Conservation (phyloP, 2,113 vertebrate genomes). For the Rhynchomys soricoides region DNA sequence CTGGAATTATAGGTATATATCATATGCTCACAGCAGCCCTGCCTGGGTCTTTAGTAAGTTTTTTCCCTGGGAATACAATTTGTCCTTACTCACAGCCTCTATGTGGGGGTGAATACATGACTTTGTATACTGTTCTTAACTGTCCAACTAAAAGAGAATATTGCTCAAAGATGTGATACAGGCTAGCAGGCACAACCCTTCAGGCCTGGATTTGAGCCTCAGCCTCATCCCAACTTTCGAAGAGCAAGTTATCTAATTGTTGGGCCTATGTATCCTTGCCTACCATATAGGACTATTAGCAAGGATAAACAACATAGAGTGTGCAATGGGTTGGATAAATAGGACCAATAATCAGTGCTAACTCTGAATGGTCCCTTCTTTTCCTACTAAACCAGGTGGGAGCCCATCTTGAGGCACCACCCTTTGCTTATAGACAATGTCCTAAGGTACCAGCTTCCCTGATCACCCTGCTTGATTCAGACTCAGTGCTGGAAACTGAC, state of each 20-base stretch:
- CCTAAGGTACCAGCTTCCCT: not conserved
- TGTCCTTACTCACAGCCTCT: not conserved
- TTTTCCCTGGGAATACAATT: not conserved
- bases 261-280: not conserved
- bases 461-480: not conserved
- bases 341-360: not conserved
- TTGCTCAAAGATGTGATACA: not conserved
- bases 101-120: not conserved
- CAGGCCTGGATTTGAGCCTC: not conserved
- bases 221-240: too few relatives aligned
- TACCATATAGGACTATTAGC: not conserved
- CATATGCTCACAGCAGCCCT: not conserved
- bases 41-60: not conserved
- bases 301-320: not conserved
- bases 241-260: not conserved
- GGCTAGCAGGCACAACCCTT: not conserved
- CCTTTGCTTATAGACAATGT: not conserved
- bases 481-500: too few relatives aligned
- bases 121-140: not conserved
- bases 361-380: too few relatives aligned
- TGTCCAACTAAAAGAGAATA: not conserved
- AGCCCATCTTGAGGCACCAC: not conserved
- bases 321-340: rapidly evolving
- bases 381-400: not conserved
- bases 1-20: not conserved